A percentile compares a stretch with the other conserved stretches of the same genome.
Evolutionary conservation across 2,888 invertebrate species (phyloP).

Genomic region (Melipona beecheii): DNA sequence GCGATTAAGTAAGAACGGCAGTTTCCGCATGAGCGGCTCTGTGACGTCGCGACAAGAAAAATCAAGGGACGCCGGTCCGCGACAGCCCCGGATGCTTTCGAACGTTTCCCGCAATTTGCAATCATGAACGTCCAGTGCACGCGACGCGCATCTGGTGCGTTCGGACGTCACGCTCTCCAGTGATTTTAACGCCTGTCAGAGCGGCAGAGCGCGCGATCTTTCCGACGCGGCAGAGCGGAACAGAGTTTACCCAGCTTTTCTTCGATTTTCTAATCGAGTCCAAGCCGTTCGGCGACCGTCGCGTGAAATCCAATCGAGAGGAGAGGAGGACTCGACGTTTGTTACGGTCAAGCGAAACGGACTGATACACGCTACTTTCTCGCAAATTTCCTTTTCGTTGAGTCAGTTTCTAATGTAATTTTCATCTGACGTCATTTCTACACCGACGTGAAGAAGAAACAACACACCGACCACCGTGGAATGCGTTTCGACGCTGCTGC

Average conservation of each 20-base stretch:
- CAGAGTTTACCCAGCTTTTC: conserved; percentile 51
- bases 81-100: conserved; percentile 59
- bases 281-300: not conserved
- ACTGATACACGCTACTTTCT: not conserved
- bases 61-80: conserved; percentile 38
- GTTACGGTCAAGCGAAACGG: not conserved
- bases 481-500: not conserved
- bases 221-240: conserved; percentile 57
- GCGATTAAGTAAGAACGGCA: conserved; percentile 26
- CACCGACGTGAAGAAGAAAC: too few relatives aligned
- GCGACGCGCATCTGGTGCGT: conserved; percentile 67
- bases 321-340: not conserved
- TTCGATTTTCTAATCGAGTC: conserved; percentile 29
- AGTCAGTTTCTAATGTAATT: not conserved
- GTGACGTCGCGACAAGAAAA: conserved; percentile 49
- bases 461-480: not conserved
- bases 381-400: not conserved
- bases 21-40: conserved; percentile 45
- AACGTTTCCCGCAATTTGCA: conserved; percentile 69
- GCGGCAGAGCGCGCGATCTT: conserved; percentile 59
- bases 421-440: not conserved
- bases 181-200: conserved; percentile 67
- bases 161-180: conserved; percentile 65
- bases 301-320: conserved; percentile 3
- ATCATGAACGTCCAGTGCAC: conserved; percentile 67